phyloP scores from a whole-genome alignment of 1,140 invertebrate genomes.

The Reticulitermes speratus region DNA sequence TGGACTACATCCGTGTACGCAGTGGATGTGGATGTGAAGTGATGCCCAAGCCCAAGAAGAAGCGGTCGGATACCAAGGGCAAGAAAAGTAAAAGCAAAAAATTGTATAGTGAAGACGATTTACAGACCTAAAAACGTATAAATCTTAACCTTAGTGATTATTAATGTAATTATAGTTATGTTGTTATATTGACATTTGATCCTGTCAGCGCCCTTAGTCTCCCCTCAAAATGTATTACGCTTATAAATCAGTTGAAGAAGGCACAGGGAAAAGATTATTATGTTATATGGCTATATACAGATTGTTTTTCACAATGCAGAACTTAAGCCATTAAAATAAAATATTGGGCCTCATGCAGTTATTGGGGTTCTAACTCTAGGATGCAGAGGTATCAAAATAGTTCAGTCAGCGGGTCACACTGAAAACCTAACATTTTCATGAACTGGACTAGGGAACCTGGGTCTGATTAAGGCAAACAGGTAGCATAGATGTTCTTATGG shows the following conservation, averaged over 20 bases:
- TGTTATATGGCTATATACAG: not conserved
- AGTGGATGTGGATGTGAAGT: slow-evolving; percentile 78
- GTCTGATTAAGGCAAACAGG: too few species aligned
- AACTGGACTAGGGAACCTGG: too few species aligned
- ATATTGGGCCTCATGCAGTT: not conserved
- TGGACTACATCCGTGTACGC: slow-evolving; percentile 76
- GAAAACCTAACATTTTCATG: too few species aligned
- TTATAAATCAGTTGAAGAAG: not conserved
- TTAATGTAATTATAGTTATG: not conserved
- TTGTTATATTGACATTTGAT: not conserved
- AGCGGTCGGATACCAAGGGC: not conserved
- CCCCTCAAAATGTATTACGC: not conserved
- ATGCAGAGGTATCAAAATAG: not conserved
- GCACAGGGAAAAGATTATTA: not conserved
- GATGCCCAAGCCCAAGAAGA: slow-evolving; percentile 31
- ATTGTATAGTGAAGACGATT: slow-evolving; percentile 18
- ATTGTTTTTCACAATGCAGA: not conserved
- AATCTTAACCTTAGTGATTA: not conserved
- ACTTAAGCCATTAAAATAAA: not conserved
- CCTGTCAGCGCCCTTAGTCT: too few species aligned
- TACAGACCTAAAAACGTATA: slow-evolving; percentile 9
- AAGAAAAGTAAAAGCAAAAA: slow-evolving; percentile 20
- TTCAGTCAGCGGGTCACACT: not conserved
- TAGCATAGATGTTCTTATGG: too few species aligned
- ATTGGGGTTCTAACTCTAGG: not conserved